phyloP scores from a whole-genome alignment of 2,113 vertebrate genomes.

The Callaeas wilsoni region DNA sequence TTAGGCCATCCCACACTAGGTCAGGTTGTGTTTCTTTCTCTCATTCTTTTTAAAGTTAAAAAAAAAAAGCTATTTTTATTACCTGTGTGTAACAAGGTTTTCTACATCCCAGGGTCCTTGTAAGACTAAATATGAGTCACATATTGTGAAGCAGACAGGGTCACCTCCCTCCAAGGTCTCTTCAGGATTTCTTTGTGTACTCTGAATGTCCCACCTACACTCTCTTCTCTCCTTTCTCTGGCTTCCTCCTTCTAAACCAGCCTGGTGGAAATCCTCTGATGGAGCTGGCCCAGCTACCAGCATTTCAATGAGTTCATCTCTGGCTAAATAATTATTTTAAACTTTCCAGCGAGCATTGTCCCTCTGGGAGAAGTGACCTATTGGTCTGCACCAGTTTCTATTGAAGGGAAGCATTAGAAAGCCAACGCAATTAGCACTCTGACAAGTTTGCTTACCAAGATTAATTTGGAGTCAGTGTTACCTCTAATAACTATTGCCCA shows the following conservation, averaged over 20 bases:
- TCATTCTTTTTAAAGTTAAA: not conserved
- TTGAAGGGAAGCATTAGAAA: not conserved
- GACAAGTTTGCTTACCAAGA: not conserved
- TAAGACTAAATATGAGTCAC: not conserved
- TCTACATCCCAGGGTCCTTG: not conserved
- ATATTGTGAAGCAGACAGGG: not conserved
- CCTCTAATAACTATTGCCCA: not conserved
- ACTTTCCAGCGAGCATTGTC: not conserved
- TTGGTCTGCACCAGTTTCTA: not conserved
- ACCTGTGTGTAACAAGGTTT: not conserved
- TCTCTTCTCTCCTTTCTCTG: not conserved
- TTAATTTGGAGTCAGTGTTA: not conserved
- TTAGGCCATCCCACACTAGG: not conserved
- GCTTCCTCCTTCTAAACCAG: not conserved
- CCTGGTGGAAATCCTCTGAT: not conserved
- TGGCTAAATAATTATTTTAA: not conserved
- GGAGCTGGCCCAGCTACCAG: not conserved
- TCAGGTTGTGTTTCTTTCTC: not conserved
- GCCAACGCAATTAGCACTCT: not conserved
- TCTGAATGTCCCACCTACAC: not conserved
- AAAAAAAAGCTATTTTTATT: not conserved
- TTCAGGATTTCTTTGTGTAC: not conserved
- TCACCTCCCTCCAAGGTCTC: not conserved
- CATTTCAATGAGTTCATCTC: not conserved
- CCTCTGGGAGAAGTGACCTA: not conserved